phyloP scores from a whole-genome alignment of 2,888 invertebrate genomes.

The Yponomeuta malinellus region DNA sequence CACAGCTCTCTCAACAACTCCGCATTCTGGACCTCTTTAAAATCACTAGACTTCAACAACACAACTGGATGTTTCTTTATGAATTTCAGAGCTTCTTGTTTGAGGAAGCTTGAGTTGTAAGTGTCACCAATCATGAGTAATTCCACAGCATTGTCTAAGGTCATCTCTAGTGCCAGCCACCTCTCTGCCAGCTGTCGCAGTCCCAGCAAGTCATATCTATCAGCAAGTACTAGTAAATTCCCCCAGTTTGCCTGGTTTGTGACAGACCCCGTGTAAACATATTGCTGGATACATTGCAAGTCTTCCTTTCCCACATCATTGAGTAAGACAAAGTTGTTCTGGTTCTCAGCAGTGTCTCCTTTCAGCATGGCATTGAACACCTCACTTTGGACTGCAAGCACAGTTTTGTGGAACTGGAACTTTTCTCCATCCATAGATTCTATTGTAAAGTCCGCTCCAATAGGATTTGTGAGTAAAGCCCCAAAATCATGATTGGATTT shows the following conservation, averaged over 20 bases:
- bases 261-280: conserved; percentile 56
- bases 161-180: conserved; percentile 43
- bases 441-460: conserved; percentile 56
- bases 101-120: conserved; percentile 49
- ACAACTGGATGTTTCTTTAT: conserved; percentile 47
- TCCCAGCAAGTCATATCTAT: conserved; percentile 52
- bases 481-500: conserved; percentile 47
- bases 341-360: conserved; percentile 60
- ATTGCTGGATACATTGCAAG: conserved; percentile 48
- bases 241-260: conserved; percentile 45
- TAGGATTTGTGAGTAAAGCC: conserved; percentile 46
- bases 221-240: conserved; percentile 53
- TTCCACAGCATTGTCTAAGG: conserved; percentile 50
- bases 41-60: conserved; percentile 38
- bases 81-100: conserved; percentile 46
- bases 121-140: conserved; percentile 51
- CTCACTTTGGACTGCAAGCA: conserved; percentile 54
- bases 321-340: conserved; percentile 52
- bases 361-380: conserved; percentile 68
- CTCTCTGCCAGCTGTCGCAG: conserved; percentile 46
- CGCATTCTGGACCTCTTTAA: conserved; percentile 49
- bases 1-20: conserved; percentile 50
- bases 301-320: conserved; percentile 54
- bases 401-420: conserved; percentile 52
- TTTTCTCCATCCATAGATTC: conserved; percentile 54